A percentile compares a stretch with the other conserved stretches of the same genome.
Conservation (phyloP, 1,140 invertebrate genomes). For the Triops cancriformis region DNA sequence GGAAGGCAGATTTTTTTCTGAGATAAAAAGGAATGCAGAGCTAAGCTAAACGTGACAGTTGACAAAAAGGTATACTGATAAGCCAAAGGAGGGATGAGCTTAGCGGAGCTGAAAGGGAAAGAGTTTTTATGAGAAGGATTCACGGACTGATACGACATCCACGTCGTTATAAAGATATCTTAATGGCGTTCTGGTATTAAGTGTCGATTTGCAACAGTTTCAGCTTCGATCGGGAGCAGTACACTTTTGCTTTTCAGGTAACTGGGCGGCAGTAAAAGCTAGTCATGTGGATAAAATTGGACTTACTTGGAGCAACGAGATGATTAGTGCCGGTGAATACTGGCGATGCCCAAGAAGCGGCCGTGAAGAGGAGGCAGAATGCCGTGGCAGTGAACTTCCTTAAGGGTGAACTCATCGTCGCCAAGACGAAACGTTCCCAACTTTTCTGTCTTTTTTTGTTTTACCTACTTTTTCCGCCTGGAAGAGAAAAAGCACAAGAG, state of each 20-base stretch:
- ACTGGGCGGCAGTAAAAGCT: background rate
- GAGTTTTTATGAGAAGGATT: background rate
- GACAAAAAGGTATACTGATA: background rate
- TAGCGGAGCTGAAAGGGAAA: background rate
- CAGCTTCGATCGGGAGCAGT: background rate
- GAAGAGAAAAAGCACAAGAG: background rate
- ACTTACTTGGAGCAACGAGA: constrained; percentile 5
- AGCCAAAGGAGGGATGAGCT: background rate
- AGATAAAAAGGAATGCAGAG: no score
- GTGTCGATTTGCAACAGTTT: background rate
- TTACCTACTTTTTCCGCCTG: background rate
- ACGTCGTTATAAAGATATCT: background rate
- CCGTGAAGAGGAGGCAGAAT: background rate
- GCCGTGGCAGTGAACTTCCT: constrained; percentile 2
- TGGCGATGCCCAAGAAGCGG: background rate
- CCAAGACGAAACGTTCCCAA: background rate
- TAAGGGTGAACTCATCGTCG: background rate
- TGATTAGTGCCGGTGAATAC: background rate
- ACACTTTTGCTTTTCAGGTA: background rate
- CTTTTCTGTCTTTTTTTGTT: background rate
- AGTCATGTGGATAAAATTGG: background rate
- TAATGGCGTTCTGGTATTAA: background rate
- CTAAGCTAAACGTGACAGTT: background rate
- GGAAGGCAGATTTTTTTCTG: no score
- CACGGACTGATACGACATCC: background rate